Evolutionary conservation across 2,797 vertebrate genomes (phyloP), one percentile per base, ranked within the genome.

Genomic region (Mionectes olivaceus): DNA sequence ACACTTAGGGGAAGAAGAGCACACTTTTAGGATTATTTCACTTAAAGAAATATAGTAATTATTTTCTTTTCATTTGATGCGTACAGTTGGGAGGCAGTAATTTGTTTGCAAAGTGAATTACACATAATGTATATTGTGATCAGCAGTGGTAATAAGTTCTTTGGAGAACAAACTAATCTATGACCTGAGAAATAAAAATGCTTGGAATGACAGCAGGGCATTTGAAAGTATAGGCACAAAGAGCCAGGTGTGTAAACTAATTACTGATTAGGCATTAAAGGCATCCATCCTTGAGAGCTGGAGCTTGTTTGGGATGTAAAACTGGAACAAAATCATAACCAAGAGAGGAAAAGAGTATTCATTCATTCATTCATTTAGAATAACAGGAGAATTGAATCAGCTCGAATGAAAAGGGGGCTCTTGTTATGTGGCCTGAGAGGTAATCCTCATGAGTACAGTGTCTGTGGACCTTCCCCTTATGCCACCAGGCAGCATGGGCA

Each of bases 401-500:
- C 25, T 61, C 9, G 37, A 4, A 5, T n/a, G 21, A 73, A 90
- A 63, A 32, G 6, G 3, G 2, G 5, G 4, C 1, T 33, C 5
- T 75, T 23, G 3, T 46, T 68, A 24, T 28, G 24, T 35, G 25
- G 55, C 9, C 25, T 0, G 0, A 60, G 23, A 37, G 22, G 30
- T 19, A 41, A 81, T 70, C 9, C 21, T 41, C 7, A 4, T 46
- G 24, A 33, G 7, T 15, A 11, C 30, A 71, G 16, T 13, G 43
- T 6, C 24, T 52, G 19, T 39, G 13, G 30, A 19, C 2, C 12
- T 71, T 11, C 16, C 15, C 5, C 9, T 67, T 32, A 37, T 5
- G 39, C 0, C 0, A 6, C 17, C n/a, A n/a, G 27, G 50, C 37
- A 74, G 5, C 37, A 56, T 4, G 30, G 46, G 13, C 17, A 90